Conservation (phyloP, 2,797 vertebrate species). For the Babyrousa celebensis region DNA sequence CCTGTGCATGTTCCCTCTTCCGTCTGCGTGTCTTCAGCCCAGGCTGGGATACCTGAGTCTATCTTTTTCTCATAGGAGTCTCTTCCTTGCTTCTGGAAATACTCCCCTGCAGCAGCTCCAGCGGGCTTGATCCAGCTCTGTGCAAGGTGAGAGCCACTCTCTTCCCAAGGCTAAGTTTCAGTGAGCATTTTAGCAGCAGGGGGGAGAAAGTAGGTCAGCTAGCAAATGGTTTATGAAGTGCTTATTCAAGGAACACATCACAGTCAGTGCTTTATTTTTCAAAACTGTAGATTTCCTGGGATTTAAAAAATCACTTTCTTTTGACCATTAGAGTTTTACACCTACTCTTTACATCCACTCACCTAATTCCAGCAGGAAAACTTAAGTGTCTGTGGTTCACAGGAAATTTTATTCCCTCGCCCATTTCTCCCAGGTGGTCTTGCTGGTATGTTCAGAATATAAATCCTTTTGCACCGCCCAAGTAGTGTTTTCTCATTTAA, state of each 20-base stretch:
- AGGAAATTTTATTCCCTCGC: slow-evolving; percentile 42
- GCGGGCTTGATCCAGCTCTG: not conserved
- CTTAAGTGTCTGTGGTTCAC: not conserved
- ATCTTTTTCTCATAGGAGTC: not conserved
- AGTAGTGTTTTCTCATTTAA: not conserved
- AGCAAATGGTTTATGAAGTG: slow-evolving; percentile 47
- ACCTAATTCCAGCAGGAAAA: slow-evolving; percentile 4
- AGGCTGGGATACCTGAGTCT: not conserved
- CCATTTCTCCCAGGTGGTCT: slow-evolving; percentile 3
- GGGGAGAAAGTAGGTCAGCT: slow-evolving; percentile 32
- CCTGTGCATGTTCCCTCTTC: accelerated
- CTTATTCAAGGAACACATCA: slow-evolving; percentile 50
- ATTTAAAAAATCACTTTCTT: slow-evolving; percentile 49
- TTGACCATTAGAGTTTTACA: slow-evolving; percentile 42
- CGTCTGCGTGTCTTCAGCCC: not conserved
- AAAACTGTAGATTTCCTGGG: not conserved
- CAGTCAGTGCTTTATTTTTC: not conserved
- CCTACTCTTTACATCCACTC: not conserved
- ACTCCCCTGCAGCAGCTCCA: not conserved
- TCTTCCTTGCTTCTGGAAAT: not conserved
- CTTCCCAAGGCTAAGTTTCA: not conserved
- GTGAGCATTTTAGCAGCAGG: not conserved
- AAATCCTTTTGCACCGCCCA: not conserved
- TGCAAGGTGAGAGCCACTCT: not conserved
- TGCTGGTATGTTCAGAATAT: not conserved